Base-by-base conservation (phyloP, 2,888 invertebrate genomes). In the Orthonychiurus folsomi region DNA sequence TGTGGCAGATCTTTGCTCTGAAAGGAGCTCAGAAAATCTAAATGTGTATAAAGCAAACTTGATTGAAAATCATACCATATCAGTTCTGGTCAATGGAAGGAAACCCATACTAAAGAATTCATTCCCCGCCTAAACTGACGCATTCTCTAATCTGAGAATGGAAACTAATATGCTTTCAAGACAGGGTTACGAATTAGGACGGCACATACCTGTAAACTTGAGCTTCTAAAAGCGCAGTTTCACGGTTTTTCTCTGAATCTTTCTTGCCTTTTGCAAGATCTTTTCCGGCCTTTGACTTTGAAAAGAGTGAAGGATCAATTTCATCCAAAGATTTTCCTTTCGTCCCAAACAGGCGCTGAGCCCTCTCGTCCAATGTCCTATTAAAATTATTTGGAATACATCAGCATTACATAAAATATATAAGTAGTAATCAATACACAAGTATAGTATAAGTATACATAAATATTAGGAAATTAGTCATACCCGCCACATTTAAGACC, bases 401-500 rank as follows among this genome's bases (percentile, higher is more conserved):
- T n/a, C n/a, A n/a, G n/a, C n/a, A n/a, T n/a, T n/a, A n/a, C n/a
- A n/a, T n/a, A n/a, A n/a, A n/a, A n/a, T n/a, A n/a, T n/a, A n/a
- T n/a, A n/a, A n/a, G 15, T 18, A 54, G 21, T 24, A 54, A 21
- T 24, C 5, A 12, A 23, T 18, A 12, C 18, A 3, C 23, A 54
- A 3, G 25, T 9, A 21, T 37, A 15, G n/a, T n/a, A n/a, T n/a
- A n/a, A n/a, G n/a, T n/a, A n/a, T n/a, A n/a, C n/a, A n/a, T n/a
- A n/a, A n/a, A n/a, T n/a, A n/a, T n/a, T n/a, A n/a, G 12, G 48
- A 56, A 23, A 9, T 24, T 24, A 9, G 25, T 26, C 64, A 58
- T 62, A 84, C 83, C 96, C 99, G 62, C 99, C 99, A 79, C 99
- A 99, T 78, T 99, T 99, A 1, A 99, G 81, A 0, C 94, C 93